Conservation (phyloP, 2,113 vertebrate species). For the Circaetus gallicus region DNA sequence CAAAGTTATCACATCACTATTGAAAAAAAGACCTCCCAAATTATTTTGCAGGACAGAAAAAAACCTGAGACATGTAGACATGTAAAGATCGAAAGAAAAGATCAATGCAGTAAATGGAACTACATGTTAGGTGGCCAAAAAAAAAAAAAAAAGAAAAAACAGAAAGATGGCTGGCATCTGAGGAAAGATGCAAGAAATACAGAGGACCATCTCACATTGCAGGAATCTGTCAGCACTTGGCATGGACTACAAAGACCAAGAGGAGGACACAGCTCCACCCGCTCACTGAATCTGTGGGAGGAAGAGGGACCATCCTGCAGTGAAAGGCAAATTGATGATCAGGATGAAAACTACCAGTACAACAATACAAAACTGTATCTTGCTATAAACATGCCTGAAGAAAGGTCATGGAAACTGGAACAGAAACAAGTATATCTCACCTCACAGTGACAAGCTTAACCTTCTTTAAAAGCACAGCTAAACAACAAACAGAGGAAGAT, state of each 20-base stretch:
- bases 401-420: neutral
- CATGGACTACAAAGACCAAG: neutral
- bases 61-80: rapidly evolving
- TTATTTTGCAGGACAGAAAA: neutral
- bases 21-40: neutral
- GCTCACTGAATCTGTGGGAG: neutral
- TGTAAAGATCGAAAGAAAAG: neutral
- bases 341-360: neutral
- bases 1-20: neutral
- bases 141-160: no score
- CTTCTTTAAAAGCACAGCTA: neutral
- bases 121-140: neutral
- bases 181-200: neutral
- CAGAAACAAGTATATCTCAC: neutral
- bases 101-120: neutral
- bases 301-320: neutral
- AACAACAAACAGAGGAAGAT: neutral
- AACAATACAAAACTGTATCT: neutral
- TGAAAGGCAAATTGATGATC: neutral
- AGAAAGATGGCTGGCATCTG: neutral
- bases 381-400: neutral
- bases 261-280: rapidly evolving
- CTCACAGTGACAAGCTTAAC: neutral
- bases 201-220: neutral
- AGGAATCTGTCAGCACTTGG: neutral